Evolutionary conservation across 2,888 invertebrate genomes (phyloP).

Genomic region (Arrhopalites spinosus): DNA sequence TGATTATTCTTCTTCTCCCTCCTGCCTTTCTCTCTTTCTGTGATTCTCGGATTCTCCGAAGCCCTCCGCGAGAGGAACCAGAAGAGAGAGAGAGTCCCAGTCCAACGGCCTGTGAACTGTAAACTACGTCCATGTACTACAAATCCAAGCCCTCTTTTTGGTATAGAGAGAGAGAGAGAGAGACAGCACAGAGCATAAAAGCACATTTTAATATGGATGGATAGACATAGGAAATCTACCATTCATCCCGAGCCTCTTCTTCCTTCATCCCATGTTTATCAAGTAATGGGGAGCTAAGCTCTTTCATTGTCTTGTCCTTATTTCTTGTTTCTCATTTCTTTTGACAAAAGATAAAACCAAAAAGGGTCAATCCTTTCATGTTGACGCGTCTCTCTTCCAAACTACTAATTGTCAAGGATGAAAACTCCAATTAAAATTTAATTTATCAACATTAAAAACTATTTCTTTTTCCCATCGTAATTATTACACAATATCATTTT

Average conservation of each 20-base stretch:
- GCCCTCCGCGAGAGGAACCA: neutral
- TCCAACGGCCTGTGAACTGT: neutral
- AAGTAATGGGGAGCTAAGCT: conserved; percentile 4
- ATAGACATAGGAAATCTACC: neutral
- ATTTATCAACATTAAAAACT: neutral
- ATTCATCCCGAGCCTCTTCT: neutral
- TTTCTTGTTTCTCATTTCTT: neutral
- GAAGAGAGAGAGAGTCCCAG: neutral
- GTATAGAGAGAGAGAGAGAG: neutral
- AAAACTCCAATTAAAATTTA: too few species aligned
- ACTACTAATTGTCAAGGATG: neutral
- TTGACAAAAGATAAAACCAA: neutral
- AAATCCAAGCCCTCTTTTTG: neutral
- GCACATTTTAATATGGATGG: neutral
- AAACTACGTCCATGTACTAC: neutral
- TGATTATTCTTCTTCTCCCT: conserved; percentile 3
- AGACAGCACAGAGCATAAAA: neutral
- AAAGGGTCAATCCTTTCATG: too few species aligned
- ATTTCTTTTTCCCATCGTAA: conserved; percentile 8
- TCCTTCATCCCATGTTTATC: neutral
- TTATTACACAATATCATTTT: too few species aligned
- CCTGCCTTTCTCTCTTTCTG: neutral
- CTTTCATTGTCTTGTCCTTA: neutral
- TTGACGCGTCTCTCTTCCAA: too few species aligned
- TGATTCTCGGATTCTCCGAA: neutral